phyloP scores from a whole-genome alignment of 37 sponge, comb jelly and placozoan genomes.

The Chondrosia reniformis region DNA sequence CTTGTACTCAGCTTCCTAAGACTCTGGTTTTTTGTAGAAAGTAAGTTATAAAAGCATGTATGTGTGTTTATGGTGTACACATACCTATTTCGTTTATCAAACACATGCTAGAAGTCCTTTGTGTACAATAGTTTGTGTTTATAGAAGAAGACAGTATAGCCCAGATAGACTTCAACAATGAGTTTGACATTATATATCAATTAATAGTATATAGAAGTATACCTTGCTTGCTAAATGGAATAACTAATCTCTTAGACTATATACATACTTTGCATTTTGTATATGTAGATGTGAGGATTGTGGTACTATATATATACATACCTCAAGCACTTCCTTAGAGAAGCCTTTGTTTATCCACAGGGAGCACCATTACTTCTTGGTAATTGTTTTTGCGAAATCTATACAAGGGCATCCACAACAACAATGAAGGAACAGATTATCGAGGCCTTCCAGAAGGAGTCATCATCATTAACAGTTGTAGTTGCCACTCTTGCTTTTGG shows the following conservation, averaged over 20 bases:
- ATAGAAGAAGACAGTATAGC: too few species aligned
- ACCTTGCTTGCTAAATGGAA: too few species aligned
- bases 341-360: slow-evolving; percentile 12
- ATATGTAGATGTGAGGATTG: too few species aligned
- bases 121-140: too few species aligned
- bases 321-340: slow-evolving; percentile 13
- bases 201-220: too few species aligned
- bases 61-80: too few species aligned
- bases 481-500: slow-evolving; percentile 36
- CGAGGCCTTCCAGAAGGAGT: background rate
- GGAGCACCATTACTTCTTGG: slow-evolving; percentile 9
- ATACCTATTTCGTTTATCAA: too few species aligned
- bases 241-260: too few species aligned
- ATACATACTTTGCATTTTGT: too few species aligned
- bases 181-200: background rate
- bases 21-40: slow-evolving; percentile 18
- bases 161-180: background rate
- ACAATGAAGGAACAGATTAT: slow-evolving; percentile 15
- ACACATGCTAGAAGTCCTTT: too few species aligned
- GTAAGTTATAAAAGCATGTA: slow-evolving; percentile 5
- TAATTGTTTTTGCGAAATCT: slow-evolving; percentile 15
- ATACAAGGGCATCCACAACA: slow-evolving; percentile 17
- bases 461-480: slow-evolving; percentile 9
- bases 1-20: slow-evolving; percentile 5
- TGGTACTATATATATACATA: slow-evolving; percentile 16